These are phyloP conservation scores for Sapajus apella DNA, from an alignment of 2,113 vertebrate species.

Conservation along the genomic window DNA sequence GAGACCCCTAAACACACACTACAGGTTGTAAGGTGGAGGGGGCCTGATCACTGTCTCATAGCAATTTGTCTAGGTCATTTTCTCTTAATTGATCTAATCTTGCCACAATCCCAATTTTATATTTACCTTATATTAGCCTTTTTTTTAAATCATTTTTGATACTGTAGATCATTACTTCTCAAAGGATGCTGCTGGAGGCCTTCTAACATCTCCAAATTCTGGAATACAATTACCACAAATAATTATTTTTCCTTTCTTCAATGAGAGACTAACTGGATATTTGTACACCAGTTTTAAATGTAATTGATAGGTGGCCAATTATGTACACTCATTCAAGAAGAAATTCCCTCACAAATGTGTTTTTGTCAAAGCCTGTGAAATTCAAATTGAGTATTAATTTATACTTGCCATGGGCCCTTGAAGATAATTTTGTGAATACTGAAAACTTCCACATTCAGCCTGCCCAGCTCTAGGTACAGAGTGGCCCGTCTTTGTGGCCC, in stretches of 20 bases:
- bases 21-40: too few relatives aligned
- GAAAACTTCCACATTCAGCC: background rate
- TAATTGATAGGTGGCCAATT: background rate
- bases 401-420: background rate
- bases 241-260: background rate
- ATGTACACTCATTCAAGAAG: background rate
- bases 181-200: background rate
- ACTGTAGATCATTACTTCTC: background rate
- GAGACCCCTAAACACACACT: background rate
- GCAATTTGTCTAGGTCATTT: background rate
- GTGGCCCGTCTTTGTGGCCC: background rate
- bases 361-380: background rate
- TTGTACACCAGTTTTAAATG: background rate
- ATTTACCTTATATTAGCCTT: background rate
- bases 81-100: background rate
- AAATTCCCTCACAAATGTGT: background rate
- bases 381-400: conserved; percentile 16
- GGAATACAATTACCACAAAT: background rate
- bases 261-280: background rate
- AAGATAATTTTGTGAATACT: background rate
- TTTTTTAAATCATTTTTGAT: background rate
- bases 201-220: background rate
- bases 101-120: background rate
- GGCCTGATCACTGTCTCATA: background rate
- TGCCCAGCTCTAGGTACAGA: background rate